Evolutionary conservation across 2,113 vertebrate genomes (phyloP), one percentile per base, ranked within the genome.

Genomic region (Cervus canadensis): DNA sequence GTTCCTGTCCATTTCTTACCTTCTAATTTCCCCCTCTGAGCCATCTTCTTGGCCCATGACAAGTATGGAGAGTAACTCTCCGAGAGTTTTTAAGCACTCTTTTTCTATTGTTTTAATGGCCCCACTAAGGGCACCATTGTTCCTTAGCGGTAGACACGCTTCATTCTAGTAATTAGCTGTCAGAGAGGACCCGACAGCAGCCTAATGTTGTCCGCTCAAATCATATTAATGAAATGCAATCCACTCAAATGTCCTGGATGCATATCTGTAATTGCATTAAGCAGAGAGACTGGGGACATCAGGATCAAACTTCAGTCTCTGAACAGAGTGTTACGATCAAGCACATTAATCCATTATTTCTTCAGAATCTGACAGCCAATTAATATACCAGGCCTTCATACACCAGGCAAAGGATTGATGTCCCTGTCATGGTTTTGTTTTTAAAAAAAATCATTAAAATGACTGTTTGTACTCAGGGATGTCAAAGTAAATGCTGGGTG

Each of bases 161-260:
- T 99, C 99, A 99, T 99, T 99, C 99, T 99, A 99, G 99, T 99
- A 99, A 99, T 99, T 99, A 99, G 99, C 99, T 99, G 99, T 99
- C 99, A 99, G 99, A 99, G 98, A 98, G 92, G 98, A 99, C 99
- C 99, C 99, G 99, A 99, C 99, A 99, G 99, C 99, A 99, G 99
- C 99, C 99, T 99, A 99, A 99, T 97, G 99, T 99, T 99, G 99
- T 99, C 99, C 99, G 99, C 99, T 99, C 99, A 99, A 99, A 99
- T 99, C 99, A 99, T 99, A 99, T 99, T 99, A 99, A 99, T 99
- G 99, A 99, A 99, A 99, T 99, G 99, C 99, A 99, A 99, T 99
- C 99, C 99, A 98, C 99, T 99, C 99, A 99, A 99, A 99, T 98
- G 99, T 99, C 99, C 99, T 99, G 99, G 99, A 99, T 99, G 99